Evolutionary conservation across 2,888 invertebrate genomes (phyloP).

Genomic region (Cheilosia vernalis): DNA sequence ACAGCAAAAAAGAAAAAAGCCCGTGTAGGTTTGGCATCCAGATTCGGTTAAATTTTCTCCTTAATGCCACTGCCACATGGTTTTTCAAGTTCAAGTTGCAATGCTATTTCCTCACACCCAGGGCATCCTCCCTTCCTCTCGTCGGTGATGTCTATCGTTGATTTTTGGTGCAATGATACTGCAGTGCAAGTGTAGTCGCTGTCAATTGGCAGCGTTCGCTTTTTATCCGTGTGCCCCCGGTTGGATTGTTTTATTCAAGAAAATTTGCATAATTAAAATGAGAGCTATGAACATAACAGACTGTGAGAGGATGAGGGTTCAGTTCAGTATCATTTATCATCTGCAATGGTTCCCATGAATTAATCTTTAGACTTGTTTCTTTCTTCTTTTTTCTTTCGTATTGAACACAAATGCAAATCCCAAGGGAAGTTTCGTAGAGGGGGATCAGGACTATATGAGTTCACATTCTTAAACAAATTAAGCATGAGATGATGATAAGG

Average conservation of each 20-base stretch:
- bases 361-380: slow-evolving; percentile 33
- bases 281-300: slow-evolving; percentile 16
- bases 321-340: slow-evolving; percentile 51
- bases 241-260: slow-evolving; percentile 54
- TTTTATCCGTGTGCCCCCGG: slow-evolving; percentile 10
- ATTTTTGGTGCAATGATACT: slow-evolving; percentile 66
- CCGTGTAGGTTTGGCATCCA: slow-evolving; percentile 16
- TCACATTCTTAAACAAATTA: no score
- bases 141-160: background rate
- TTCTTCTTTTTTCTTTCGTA: background rate
- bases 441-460: no score
- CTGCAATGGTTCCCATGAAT: slow-evolving; percentile 62
- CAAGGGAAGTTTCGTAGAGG: background rate
- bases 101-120: slow-evolving; percentile 11
- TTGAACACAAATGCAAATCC: slow-evolving; percentile 4
- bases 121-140: background rate
- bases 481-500: no score
- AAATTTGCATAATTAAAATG: slow-evolving; percentile 68
- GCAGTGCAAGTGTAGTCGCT: slow-evolving; percentile 66
- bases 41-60: slow-evolving; percentile 31
- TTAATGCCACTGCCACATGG: slow-evolving; percentile 31
- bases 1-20: background rate
- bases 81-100: slow-evolving; percentile 66
- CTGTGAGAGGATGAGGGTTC: slow-evolving; percentile 13
- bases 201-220: slow-evolving; percentile 50